phyloP scores from a whole-genome alignment of 2,888 invertebrate species.

The Petrophora chlorosata region DNA sequence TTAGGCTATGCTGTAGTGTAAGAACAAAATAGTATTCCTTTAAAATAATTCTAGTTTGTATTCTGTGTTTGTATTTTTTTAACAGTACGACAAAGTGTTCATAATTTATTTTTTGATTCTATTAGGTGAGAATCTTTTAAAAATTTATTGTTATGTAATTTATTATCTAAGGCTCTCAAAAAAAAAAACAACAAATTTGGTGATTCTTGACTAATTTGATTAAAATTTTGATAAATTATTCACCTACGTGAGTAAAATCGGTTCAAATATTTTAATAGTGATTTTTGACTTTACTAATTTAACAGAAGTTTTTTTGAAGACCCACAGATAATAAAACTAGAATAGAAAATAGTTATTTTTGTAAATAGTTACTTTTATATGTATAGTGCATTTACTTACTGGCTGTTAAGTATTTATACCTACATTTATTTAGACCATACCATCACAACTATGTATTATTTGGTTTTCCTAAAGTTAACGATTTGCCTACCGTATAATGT shows the following conservation, averaged over 20 bases:
- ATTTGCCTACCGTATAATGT: conserved; percentile 42
- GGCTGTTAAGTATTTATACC: conserved; percentile 77
- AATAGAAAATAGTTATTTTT: conserved; percentile 34
- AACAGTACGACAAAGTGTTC: conserved; percentile 57
- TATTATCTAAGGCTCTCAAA: conserved; percentile 18
- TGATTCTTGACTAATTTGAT: background rate
- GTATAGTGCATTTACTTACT: conserved; percentile 78
- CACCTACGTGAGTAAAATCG: background rate
- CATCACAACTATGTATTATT: conserved; percentile 52
- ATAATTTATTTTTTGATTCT: conserved; percentile 68
- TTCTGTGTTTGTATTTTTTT: conserved; percentile 51
- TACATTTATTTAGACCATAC: conserved; percentile 54
- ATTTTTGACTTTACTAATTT: background rate
- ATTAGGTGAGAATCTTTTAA: conserved; percentile 44
- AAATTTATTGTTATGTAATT: conserved; percentile 35
- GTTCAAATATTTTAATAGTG: background rate
- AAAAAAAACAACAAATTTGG: no score
- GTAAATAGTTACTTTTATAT: conserved; percentile 74
- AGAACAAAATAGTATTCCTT: conserved; percentile 71
- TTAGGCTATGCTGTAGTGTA: conserved; percentile 59
- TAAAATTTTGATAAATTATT: background rate
- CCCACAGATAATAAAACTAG: conserved; percentile 18
- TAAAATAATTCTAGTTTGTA: conserved; percentile 44
- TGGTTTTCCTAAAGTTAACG: conserved; percentile 51
- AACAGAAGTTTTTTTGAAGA: background rate